A percentile compares a stretch with the other conserved stretches of the same genome.
Conservation (phyloP, 2,797 vertebrate species). For the Anguilla obscura region DNA sequence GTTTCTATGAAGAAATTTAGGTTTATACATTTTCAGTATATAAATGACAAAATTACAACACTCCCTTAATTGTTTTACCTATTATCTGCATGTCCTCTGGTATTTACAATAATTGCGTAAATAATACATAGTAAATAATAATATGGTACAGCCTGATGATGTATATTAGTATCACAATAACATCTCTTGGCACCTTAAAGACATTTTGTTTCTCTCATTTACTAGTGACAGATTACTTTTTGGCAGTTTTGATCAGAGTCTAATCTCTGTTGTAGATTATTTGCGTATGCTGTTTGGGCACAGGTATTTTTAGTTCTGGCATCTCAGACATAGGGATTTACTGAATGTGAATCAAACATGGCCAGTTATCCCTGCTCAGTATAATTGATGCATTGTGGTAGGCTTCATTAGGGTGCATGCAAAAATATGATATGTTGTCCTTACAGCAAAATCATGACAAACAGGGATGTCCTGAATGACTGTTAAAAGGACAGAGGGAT, state of each 20-base stretch:
- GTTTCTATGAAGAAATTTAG: neutral
- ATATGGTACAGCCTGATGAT: too few relatives aligned
- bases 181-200: too few relatives aligned
- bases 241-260: neutral
- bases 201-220: neutral
- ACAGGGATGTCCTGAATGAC: neutral
- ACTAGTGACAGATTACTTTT: neutral
- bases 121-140: neutral
- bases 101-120: neutral
- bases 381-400: neutral
- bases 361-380: neutral
- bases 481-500: neutral
- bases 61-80: neutral
- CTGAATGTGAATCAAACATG: neutral
- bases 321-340: neutral
- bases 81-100: neutral
- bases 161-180: too few relatives aligned
- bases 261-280: neutral
- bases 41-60: neutral
- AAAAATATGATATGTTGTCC: neutral
- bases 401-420: neutral
- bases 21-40: neutral
- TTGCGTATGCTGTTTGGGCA: neutral
- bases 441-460: conserved; percentile 6
- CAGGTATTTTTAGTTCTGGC: neutral